phyloP scores from a whole-genome alignment of 2,888 invertebrate species.

The Nematopogon swammerdamellus region DNA sequence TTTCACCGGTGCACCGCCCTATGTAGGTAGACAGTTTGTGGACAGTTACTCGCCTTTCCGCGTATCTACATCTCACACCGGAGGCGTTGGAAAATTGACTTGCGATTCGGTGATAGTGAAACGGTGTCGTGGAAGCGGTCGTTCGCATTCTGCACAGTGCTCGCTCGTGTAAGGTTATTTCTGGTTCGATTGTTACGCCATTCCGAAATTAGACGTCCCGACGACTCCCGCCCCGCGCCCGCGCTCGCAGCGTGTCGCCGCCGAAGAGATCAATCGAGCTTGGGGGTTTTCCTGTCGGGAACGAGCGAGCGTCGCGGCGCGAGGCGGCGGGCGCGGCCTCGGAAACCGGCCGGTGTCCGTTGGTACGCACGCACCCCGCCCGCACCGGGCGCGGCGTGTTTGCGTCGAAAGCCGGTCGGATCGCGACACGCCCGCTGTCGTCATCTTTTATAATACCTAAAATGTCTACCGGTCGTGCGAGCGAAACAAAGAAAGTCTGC shows the following conservation, averaged over 20 bases:
- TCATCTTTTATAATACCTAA: neutral
- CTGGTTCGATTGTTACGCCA: constrained; percentile 54
- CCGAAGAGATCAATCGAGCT: neutral
- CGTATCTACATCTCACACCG: no score
- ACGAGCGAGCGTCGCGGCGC: neutral
- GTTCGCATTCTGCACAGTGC: constrained; percentile 36
- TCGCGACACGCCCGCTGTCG: neutral
- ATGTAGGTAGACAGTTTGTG: no score
- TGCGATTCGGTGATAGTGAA: no score
- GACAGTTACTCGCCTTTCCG: no score
- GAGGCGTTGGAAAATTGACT: no score
- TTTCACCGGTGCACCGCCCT: no score
- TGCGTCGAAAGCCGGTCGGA: neutral
- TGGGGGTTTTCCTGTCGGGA: neutral
- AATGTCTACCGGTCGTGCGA: no score
- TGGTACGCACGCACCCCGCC: no score
- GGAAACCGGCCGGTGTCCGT: neutral
- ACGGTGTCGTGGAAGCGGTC: constrained; percentile 4
- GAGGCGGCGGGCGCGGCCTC: neutral
- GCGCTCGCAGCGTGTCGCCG: neutral
- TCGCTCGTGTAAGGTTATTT: constrained; percentile 53
- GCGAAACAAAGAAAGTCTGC: neutral
- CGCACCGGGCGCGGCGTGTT: neutral
- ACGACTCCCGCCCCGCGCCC: neutral
- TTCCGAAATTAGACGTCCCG: constrained; percentile 44